Evolutionary conservation across 2,797 vertebrate species (phyloP).

Genomic region (Mus spretus): DNA sequence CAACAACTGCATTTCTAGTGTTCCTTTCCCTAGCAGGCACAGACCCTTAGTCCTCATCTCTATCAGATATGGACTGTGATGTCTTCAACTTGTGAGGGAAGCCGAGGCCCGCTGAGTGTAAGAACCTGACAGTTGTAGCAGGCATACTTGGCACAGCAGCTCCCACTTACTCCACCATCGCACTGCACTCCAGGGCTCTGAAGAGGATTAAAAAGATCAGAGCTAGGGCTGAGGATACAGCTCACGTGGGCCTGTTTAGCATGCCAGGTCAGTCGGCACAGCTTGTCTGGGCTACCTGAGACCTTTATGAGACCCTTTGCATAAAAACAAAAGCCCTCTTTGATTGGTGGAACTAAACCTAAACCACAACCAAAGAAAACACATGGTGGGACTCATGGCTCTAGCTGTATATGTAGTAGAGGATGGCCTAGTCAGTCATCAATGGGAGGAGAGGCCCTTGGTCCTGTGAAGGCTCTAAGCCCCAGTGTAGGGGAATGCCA

Average conservation of each 20-base stretch:
- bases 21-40: not conserved
- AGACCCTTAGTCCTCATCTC: not conserved
- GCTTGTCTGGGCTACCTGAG: not conserved
- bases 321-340: not conserved
- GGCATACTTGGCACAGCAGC: too few species aligned
- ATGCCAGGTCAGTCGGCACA: not conserved
- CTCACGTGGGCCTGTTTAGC: too few species aligned
- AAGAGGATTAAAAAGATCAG: not conserved
- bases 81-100: not conserved
- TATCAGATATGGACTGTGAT: not conserved
- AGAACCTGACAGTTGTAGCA: not conserved
- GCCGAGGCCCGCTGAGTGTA: not conserved
- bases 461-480: too few species aligned
- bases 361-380: too few species aligned
- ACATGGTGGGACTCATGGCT: too few species aligned
- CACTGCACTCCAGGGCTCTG: not conserved
- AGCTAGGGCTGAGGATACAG: not conserved
- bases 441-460: too few species aligned
- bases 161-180: accelerated
- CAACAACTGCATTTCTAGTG: not conserved
- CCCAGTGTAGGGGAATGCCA: too few species aligned
- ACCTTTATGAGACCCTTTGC: not conserved
- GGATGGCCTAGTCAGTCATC: too few species aligned
- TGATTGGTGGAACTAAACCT: too few species aligned
- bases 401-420: too few species aligned